Base-by-base conservation (phyloP, 2,113 vertebrate species). In the Hystrix brachyura region DNA sequence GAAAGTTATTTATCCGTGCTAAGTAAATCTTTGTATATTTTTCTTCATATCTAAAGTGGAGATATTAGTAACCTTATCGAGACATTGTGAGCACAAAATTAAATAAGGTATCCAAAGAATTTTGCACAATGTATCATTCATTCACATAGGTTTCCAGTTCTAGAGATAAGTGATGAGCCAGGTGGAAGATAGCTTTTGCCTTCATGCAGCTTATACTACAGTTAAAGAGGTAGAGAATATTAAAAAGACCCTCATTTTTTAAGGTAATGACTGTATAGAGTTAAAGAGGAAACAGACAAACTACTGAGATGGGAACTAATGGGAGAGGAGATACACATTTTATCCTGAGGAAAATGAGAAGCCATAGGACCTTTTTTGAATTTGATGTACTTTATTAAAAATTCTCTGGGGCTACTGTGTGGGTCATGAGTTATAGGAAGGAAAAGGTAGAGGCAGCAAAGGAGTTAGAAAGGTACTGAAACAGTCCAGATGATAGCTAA, bases 51-150 rank as follows among this genome's bases (percentile, higher is more conserved):
- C 59, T 46, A 94, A 87, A 67, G 32, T 71, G 62, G 32, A 94
- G 25, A 43, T 65, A 83, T 92, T 71, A 83, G 5, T 82, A 87
- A 60, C 23, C 18, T 87, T 55, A 62, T 53, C 34, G 55, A 48
- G n/a, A 82, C 67, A 55, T 46, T 71, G 3, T 95, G 46, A 82
- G 3, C 69, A 72, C 67, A 59, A 34, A 62, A 57, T 87, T 32
- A 96, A 92, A 83, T 71, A 67, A 88, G 48, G 10, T 64, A 81
- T 3, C 46, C 79, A 86, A 80, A 92, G 51, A 74, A 94, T 64
- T 76, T 74, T 18, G 46, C 59, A 89, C 9, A 94, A 32, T 7
- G 29, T 65, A 29, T 51, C 69, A 72, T 55, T 85, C 55, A 88
- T 72, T 87, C 38, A 65, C 23, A 53, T 59, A 87, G 3, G 43